phyloP scores from a whole-genome alignment of 2,797 vertebrate genomes.

The Sebastiscus tertius region DNA sequence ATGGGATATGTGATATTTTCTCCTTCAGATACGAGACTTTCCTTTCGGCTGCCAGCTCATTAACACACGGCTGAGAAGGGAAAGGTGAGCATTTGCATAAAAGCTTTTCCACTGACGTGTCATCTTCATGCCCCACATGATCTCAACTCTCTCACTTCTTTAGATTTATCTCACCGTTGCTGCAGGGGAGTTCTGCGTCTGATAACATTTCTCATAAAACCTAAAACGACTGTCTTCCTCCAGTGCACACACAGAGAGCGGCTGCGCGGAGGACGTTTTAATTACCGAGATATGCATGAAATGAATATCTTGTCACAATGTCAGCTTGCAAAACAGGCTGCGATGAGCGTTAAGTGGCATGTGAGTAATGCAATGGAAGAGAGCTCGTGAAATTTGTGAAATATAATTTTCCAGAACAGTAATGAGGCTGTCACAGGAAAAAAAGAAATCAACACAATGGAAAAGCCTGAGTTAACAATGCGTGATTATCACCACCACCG shows the following conservation, averaged over 20 bases:
- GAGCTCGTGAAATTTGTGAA: neutral
- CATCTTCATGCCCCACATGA: slow-evolving; percentile 21
- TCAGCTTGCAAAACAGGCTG: slow-evolving; percentile 15
- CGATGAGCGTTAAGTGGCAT: slow-evolving; percentile 4
- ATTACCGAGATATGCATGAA: slow-evolving; percentile 39
- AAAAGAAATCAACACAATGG: neutral
- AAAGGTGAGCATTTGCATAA: slow-evolving; percentile 33
- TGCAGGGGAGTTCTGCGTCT: slow-evolving; percentile 13
- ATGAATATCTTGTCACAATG: slow-evolving; percentile 30
- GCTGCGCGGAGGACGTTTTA: slow-evolving; percentile 4
- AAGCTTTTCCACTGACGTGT: slow-evolving; percentile 8
- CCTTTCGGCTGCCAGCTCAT: slow-evolving; percentile 30
- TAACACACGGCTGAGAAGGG: neutral
- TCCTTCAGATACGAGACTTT: neutral
- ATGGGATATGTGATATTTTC: neutral
- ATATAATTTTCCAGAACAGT: slow-evolving; percentile 15
- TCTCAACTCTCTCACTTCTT: neutral
- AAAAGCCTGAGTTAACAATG: neutral
- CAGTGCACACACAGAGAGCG: neutral
- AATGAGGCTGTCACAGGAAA: slow-evolving; percentile 10
- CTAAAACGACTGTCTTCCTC: neutral
- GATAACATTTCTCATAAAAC: slow-evolving; percentile 3
- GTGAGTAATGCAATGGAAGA: slow-evolving; percentile 5
- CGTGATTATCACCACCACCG: neutral
- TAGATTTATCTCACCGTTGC: slow-evolving; percentile 1